These are phyloP conservation scores for Burhinus oedicnemus DNA, from an alignment of 2,113 vertebrate species.

Conservation along the genomic window DNA sequence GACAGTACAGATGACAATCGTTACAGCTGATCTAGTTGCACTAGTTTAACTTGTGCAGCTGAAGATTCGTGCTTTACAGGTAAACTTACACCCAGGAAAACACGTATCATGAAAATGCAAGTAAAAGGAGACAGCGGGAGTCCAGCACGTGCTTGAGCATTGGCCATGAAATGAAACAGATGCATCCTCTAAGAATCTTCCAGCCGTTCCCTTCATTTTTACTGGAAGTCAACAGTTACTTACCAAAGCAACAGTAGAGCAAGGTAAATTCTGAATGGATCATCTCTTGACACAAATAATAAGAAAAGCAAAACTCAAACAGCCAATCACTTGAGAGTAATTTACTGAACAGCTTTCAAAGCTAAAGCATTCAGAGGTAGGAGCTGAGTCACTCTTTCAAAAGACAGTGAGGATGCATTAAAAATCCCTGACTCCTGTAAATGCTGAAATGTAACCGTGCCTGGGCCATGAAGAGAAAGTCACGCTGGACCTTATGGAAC, in stretches of 20 bases:
- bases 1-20: rapidly evolving
- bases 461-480: background rate
- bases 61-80: background rate
- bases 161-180: background rate
- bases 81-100: background rate
- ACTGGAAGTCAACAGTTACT: background rate
- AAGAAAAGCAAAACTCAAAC: background rate
- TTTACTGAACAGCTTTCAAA: background rate
- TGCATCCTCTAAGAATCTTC: background rate
- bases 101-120: background rate
- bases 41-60: background rate
- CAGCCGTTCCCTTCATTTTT: background rate
- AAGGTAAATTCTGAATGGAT: background rate
- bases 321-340: background rate
- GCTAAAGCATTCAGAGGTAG: background rate
- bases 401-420: background rate
- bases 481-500: background rate
- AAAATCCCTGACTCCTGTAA: background rate
- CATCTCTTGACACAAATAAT: background rate
- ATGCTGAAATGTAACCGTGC: background rate
- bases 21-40: background rate
- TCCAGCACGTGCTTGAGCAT: rapidly evolving
- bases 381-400: background rate
- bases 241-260: background rate
- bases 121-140: background rate